Evolutionary conservation across 2,113 vertebrate genomes (phyloP).

Genomic region (Enhydra lutris): DNA sequence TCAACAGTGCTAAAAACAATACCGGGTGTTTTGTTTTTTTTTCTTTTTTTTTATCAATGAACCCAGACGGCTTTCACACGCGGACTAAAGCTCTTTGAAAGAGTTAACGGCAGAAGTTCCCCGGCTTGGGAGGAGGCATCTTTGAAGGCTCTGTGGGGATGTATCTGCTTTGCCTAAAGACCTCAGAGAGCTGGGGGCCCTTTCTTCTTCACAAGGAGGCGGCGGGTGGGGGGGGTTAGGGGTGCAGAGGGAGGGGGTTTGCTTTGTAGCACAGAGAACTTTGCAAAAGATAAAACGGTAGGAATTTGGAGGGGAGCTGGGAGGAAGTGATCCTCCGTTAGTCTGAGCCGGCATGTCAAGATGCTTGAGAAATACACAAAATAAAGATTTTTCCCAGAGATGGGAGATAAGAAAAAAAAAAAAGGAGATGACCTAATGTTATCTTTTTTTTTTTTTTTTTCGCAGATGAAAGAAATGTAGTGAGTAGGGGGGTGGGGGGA

Average conservation of each 20-base stretch:
- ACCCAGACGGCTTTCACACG: constrained; percentile 65
- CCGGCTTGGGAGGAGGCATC: constrained; percentile 73
- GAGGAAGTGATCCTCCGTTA: constrained; percentile 67
- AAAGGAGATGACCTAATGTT: constrained; percentile 62
- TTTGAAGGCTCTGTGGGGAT: constrained; percentile 72
- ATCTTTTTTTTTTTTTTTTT: constrained; percentile 15
- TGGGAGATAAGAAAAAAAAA: not conserved
- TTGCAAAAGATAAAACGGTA: constrained; percentile 66
- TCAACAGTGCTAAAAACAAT: constrained; percentile 73
- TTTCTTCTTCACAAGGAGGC: constrained; percentile 68
- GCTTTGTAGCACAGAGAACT: constrained; percentile 48
- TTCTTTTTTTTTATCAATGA: constrained; percentile 59
- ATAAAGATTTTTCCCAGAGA: constrained; percentile 73
- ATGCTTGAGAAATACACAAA: constrained; percentile 65
- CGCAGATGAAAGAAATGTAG: constrained; percentile 66
- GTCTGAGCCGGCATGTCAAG: constrained; percentile 59
- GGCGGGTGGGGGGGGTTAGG: not conserved
- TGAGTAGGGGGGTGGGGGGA: not conserved
- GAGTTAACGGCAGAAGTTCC: constrained; percentile 79
- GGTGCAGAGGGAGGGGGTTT: not conserved
- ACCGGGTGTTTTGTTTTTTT: not conserved
- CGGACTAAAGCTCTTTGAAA: constrained; percentile 75
- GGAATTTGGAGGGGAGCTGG: constrained; percentile 57
- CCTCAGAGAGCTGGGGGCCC: constrained; percentile 74
- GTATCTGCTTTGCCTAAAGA: constrained; percentile 75